These are phyloP conservation scores for Macquaria ambigua DNA, from an alignment of 2,113 vertebrate genomes.

Conservation along the genomic window DNA sequence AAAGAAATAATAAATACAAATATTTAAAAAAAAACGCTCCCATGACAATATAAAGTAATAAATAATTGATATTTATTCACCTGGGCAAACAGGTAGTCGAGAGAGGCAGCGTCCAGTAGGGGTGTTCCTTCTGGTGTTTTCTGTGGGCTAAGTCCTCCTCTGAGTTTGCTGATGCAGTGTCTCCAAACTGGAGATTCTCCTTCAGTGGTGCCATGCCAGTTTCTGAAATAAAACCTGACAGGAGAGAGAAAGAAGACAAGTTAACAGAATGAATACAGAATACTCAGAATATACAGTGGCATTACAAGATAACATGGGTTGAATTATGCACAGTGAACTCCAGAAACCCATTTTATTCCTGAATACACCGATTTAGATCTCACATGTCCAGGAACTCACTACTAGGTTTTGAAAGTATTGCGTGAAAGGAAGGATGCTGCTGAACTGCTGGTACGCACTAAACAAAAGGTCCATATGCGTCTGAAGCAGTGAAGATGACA, in stretches of 20 bases:
- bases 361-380: background rate
- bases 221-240: conserved; percentile 94
- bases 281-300: background rate
- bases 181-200: conserved; percentile 93
- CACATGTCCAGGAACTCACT: background rate
- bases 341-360: background rate
- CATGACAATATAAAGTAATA: background rate
- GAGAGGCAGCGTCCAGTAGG: conserved; percentile 89
- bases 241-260: conserved; percentile 8
- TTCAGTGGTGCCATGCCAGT: conserved; percentile 97
- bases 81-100: conserved; percentile 96
- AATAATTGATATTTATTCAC: conserved; percentile 67
- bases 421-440: background rate
- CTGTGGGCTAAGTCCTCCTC: conserved; percentile 83
- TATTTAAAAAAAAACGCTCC: background rate
- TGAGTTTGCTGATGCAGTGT: conserved; percentile 91
- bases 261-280: background rate
- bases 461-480: background rate
- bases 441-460: background rate
- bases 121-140: conserved; percentile 89
- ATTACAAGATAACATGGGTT: background rate
- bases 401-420: background rate
- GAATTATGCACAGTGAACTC: background rate
- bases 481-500: background rate
- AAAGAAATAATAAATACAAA: background rate